phyloP scores from a whole-genome alignment of 2,888 invertebrate species.

The Odontothrips loti region DNA sequence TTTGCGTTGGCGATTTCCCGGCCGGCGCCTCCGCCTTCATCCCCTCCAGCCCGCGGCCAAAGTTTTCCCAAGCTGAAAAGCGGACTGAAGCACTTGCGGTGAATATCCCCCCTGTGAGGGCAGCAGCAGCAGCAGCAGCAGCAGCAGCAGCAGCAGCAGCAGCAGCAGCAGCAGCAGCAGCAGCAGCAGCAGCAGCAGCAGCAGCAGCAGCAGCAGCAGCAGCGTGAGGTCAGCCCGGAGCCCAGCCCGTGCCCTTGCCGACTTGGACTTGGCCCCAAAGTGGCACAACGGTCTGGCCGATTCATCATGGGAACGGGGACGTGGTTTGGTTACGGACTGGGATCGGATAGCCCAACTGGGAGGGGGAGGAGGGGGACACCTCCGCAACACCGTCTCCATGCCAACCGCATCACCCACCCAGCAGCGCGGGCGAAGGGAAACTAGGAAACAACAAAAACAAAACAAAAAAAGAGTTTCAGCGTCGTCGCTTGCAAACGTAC shows the following conservation, averaged over 20 bases:
- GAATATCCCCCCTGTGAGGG: background rate
- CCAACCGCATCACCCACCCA: too few species aligned
- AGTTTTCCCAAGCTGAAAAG: constrained; percentile 4
- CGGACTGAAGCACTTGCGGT: constrained; percentile 2
- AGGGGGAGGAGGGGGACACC: too few species aligned
- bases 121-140: background rate
- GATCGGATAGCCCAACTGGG: too few species aligned
- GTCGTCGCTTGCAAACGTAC: too few species aligned
- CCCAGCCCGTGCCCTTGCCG: background rate
- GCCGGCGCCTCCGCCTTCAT: background rate
- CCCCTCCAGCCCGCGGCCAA: background rate
- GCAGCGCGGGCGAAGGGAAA: too few species aligned
- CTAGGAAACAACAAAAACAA: too few species aligned
- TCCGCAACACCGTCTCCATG: too few species aligned
- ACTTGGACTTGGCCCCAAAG: background rate
- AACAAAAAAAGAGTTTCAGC: too few species aligned
- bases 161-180: background rate
- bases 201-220: background rate
- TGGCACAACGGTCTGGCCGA: background rate
- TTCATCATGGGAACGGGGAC: background rate
- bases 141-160: background rate
- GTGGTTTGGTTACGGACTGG: background rate
- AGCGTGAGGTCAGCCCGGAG: background rate
- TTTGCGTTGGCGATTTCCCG: background rate
- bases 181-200: background rate